A percentile compares a stretch with the other conserved stretches of the same genome.
These are phyloP conservation scores for Barypeithes pellucidus DNA, from an alignment of 2,888 invertebrate species.

Conservation along the genomic window DNA sequence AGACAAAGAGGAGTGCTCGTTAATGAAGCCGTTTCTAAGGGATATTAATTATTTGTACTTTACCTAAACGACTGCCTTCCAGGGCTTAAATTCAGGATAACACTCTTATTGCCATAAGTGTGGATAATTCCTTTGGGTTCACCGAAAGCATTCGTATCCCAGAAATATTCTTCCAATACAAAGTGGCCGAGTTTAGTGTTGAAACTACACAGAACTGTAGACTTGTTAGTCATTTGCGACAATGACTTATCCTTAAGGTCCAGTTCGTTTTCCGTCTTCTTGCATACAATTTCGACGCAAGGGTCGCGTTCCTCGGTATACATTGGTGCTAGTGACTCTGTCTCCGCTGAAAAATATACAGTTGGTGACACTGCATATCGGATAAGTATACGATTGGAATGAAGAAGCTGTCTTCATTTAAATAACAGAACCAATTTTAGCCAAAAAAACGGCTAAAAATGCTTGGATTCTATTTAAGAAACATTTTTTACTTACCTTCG, in stretches of 20 bases:
- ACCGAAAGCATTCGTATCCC: conserved; percentile 60
- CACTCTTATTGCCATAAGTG: conserved; percentile 61
- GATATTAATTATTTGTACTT: too few species aligned
- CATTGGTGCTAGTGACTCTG: neutral
- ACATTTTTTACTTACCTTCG: conserved; percentile 3
- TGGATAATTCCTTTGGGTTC: conserved; percentile 57
- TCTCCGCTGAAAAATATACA: too few species aligned
- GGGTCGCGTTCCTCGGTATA: conserved; percentile 25
- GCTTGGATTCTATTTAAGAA: too few species aligned
- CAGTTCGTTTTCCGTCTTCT: conserved; percentile 21
- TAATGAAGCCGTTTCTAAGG: too few species aligned
- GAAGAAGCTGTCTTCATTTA: too few species aligned
- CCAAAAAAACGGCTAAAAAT: too few species aligned
- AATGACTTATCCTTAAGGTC: neutral
- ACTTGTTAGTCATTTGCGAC: conserved; percentile 4
- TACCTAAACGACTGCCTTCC: conserved; percentile 56
- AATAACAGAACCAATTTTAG: too few species aligned
- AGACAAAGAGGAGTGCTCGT: too few species aligned
- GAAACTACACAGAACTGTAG: neutral
- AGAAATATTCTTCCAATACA: conserved; percentile 62
- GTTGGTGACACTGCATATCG: too few species aligned
- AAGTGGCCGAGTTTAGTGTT: conserved; percentile 30
- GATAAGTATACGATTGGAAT: too few species aligned
- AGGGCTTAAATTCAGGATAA: conserved; percentile 60
- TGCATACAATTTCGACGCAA: conserved; percentile 38